Base-by-base conservation (phyloP, 1,140 invertebrate genomes). In the Cherax destructor region DNA sequence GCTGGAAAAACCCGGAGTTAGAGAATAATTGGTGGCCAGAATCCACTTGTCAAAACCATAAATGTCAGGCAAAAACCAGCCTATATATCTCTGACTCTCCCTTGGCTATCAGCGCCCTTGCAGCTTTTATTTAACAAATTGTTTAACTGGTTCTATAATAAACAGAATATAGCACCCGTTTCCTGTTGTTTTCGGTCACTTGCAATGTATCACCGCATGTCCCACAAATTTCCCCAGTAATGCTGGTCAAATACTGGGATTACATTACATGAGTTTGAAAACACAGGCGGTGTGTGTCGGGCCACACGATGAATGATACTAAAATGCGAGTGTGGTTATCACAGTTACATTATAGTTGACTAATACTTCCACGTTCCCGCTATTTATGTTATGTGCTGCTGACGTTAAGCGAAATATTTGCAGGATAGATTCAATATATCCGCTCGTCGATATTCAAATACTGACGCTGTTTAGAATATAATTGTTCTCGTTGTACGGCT, bases 171-270 rank as follows among this genome's bases (percentile, higher is more conserved):
- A 30, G 69, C 69, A 74, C 24, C 69, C 30, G 21, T 74, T 74
- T 74, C 24, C 69, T 30, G 69, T 74, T 74, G 69, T 30, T 74
- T 74, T 30, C 21, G 69, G 69, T 74, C 69, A 74, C 30, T 74
- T 74, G 69, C 69, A 74, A 74, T 74, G 69, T 74, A 74, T 74
- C 69, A 74, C 69, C 69, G 9, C 69, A 30, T n/a, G 69, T 74
- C 69, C 69, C 69, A 74, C 69, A 74, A 74, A 74, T 74, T 74
- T 74, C 24, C 69, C 69, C 69, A 74, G 30, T 74, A 74, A 74
- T 74, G 69, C 69, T 30, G 69, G n/a, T n/a, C 69, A 74, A 74
- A 74, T 74, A 74, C 69, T 74, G 21, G 69, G 69, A 74, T 74
- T 74, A n/a, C 6, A 9, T 10, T n/a, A 30, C 24, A n/a, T 11